Conservation (phyloP, 2,797 vertebrate species). For the Sphenodon punctatus region DNA sequence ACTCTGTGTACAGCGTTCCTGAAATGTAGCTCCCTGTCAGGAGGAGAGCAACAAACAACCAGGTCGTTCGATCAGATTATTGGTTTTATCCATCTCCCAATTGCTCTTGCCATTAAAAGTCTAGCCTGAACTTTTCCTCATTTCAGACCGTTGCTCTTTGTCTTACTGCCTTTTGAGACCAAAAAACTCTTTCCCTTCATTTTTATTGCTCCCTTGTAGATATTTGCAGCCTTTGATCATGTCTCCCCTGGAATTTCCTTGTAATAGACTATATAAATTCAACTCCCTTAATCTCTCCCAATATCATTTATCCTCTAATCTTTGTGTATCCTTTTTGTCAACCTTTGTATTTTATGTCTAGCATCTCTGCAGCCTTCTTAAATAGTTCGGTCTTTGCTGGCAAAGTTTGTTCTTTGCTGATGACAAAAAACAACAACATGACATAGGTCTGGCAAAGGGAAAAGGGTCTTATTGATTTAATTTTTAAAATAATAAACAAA, state of each 20-base stretch:
- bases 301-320: neutral
- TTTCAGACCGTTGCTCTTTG: neutral
- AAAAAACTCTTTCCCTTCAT: neutral
- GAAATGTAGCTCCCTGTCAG: neutral
- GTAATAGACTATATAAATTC: neutral
- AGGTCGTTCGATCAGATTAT: no score
- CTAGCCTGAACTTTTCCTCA: neutral
- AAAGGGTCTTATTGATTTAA: neutral
- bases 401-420: conserved; percentile 15
- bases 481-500: no score
- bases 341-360: conserved; percentile 6
- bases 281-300: neutral
- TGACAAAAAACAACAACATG: neutral
- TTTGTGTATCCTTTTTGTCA: neutral
- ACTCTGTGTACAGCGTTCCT: neutral
- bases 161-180: neutral
- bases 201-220: conserved; percentile 12
- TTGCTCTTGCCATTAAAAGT: neutral
- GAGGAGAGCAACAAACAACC: neutral
- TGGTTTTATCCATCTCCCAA: neutral
- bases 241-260: neutral
- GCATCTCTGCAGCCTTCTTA: neutral
- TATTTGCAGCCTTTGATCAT: neutral
- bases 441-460: neutral
- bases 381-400: neutral